phyloP scores from a whole-genome alignment of 2,888 invertebrate species.

The Quadroppia sp. region DNA sequence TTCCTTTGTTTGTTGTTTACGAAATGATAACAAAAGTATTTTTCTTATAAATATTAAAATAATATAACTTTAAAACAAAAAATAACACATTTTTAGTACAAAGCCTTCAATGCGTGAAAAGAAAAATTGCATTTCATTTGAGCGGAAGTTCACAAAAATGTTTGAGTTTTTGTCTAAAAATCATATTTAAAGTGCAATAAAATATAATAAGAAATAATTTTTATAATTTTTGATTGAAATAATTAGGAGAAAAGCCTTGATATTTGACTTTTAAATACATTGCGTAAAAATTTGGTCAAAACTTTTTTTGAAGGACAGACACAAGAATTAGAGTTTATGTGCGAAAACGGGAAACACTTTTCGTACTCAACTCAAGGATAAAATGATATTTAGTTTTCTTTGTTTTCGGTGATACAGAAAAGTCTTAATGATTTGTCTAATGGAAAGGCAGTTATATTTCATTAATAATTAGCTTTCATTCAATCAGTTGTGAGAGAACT shows the following conservation, averaged over 20 bases:
- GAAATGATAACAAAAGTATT: too few species aligned
- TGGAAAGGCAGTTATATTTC: too few species aligned
- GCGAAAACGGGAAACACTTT: slow-evolving; percentile 12
- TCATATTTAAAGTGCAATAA: not conserved
- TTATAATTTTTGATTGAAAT: not conserved
- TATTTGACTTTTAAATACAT: not conserved
- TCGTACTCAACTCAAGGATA: not conserved
- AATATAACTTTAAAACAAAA: too few species aligned
- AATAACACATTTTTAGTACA: too few species aligned
- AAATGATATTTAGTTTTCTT: not conserved
- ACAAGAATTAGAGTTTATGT: not conserved
- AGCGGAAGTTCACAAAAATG: slow-evolving; percentile 18
- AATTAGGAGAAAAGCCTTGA: slow-evolving; percentile 17
- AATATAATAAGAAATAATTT: too few species aligned
- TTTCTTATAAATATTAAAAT: too few species aligned
- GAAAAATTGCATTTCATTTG: not conserved
- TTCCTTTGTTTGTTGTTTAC: too few species aligned
- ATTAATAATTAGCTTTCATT: too few species aligned
- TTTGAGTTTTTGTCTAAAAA: not conserved
- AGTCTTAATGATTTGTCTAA: too few species aligned
- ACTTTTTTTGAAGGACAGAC: not conserved
- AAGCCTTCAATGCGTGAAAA: slow-evolving; percentile 23
- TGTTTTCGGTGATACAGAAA: too few species aligned
- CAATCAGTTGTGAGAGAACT: not conserved
- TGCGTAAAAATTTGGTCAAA: not conserved